Evolutionary conservation across 2,888 invertebrate species (phyloP).

Genomic region (Tromatobia lineatoria): DNA sequence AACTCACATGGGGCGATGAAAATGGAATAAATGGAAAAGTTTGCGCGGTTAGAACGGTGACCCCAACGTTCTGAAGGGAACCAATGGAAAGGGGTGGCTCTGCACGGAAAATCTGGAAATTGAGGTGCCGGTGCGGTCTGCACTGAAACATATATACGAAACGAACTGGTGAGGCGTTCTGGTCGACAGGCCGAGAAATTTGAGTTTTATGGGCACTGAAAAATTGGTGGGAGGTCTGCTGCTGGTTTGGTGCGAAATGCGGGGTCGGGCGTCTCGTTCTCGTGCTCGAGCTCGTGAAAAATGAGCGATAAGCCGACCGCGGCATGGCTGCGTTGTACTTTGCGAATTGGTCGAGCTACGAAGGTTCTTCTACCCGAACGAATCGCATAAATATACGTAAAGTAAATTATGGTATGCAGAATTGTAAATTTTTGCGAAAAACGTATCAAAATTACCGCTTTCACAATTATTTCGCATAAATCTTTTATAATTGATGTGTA

Average conservation of each 20-base stretch:
- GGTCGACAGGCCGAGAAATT: conserved; percentile 78
- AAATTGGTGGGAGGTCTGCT: conserved; percentile 76
- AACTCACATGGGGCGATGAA: conserved; percentile 40
- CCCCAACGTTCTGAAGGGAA: conserved; percentile 29
- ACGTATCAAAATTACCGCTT: not conserved
- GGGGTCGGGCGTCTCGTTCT: conserved; percentile 29
- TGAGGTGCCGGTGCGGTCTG: conserved; percentile 10
- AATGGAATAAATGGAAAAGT: conserved; percentile 45
- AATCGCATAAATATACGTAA: conserved; percentile 33
- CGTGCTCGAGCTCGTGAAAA: conserved; percentile 73
- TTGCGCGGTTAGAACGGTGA: conserved; percentile 22
- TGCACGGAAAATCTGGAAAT: conserved; percentile 34
- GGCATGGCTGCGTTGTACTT: conserved; percentile 19
- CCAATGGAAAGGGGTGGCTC: conserved; percentile 49
- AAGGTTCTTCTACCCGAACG: conserved; percentile 5
- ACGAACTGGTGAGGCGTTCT: conserved; percentile 35
- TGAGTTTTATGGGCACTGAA: conserved; percentile 79
- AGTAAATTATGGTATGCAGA: conserved; percentile 10
- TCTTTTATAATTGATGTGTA: not conserved
- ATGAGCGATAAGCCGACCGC: conserved; percentile 75
- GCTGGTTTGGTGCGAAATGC: conserved; percentile 46
- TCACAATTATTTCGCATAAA: not conserved
- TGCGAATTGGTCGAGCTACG: conserved; percentile 52
- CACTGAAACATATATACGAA: conserved; percentile 38
- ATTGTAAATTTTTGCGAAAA: conserved; percentile 1